These are phyloP conservation scores for Axea sp. DNA, from an alignment of 2,888 invertebrate genomes.

Conservation along the genomic window DNA sequence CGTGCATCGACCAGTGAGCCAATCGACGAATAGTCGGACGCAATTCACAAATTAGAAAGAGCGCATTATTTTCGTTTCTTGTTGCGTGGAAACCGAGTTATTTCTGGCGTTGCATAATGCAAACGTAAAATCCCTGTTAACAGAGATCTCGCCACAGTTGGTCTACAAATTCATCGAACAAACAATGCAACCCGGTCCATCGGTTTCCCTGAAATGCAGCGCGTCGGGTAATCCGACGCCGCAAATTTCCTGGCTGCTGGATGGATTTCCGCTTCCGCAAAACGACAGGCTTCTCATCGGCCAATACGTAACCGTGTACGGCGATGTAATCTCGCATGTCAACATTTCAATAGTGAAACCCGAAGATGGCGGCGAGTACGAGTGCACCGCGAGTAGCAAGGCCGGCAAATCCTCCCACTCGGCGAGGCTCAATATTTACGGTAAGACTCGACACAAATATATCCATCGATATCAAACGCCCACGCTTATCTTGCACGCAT, in stretches of 20 bases:
- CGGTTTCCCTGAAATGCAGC: slow-evolving; percentile 80
- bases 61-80: too few relatives aligned
- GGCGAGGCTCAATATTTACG: slow-evolving; percentile 81
- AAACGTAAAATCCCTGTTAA: slow-evolving; percentile 67
- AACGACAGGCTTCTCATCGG: slow-evolving; percentile 81
- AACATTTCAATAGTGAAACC: slow-evolving; percentile 79
- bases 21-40: too few relatives aligned
- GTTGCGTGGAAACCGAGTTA: not conserved
- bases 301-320: slow-evolving; percentile 80
- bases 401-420: slow-evolving; percentile 80
- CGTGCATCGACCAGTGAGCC: too few relatives aligned
- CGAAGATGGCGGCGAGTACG: slow-evolving; percentile 81
- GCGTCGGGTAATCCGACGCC: slow-evolving; percentile 81
- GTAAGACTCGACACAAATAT: slow-evolving; percentile 74
- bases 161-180: slow-evolving; percentile 80
- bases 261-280: slow-evolving; percentile 79
- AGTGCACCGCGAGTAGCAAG: slow-evolving; percentile 80
- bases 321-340: slow-evolving; percentile 81
- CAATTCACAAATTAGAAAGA: too few relatives aligned
- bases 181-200: slow-evolving; percentile 80
- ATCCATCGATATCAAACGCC: slow-evolving; percentile 28
- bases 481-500: slow-evolving; percentile 11
- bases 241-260: slow-evolving; percentile 80
- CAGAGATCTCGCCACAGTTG: slow-evolving; percentile 81
- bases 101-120: slow-evolving; percentile 39